Evolutionary conservation across 1,140 invertebrate species (phyloP), one percentile per base, ranked within the genome.

Genomic region (Drosophila rufa): DNA sequence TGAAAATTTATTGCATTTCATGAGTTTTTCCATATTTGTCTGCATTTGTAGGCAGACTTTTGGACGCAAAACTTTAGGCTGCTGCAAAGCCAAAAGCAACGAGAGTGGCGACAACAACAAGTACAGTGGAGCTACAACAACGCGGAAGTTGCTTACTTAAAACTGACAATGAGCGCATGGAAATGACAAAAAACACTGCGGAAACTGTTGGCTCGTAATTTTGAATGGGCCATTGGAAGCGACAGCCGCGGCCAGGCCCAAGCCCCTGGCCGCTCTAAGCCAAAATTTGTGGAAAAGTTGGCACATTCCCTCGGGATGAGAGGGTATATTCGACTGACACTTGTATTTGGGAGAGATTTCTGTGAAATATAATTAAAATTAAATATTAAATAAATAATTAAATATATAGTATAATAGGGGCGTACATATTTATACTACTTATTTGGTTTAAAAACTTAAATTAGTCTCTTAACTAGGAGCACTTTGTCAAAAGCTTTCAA

Each of bases 1-100:
- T 90, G 85, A 76, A 85, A 89, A 89, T 89, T 89, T 89, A 89
- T 89, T 90, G 85, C 85, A 90, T 89, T 89, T 90, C 85, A 84
- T 81, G 79, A 77, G 81, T 84, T 89, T 79, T 84, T 79, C 81
- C 80, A 89, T 82, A 90, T 89, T 89, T 90, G 85, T 90, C 85
- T 82, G 85, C 85, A 76, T 76, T 89, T 76, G 85, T 89, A 90
- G 85, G 85, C 85, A 90, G 84, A 79, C 59, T 79, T 79, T 84
- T 78, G 77, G 80, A 79, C 60, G 62, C 64, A 81, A 80, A 90
- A 84, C 81, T 89, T 89, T 85, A 70, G 74, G 65, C 85, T 61
- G 70, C 83, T 82, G 66, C 67, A 57, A 55, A 33, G 33, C 33
- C 33, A 33, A 33, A 33, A 33, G 9, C 33, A 62, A 51, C 60